These are phyloP conservation scores for Stegodyphus dumicola DNA, from an alignment of 1,140 invertebrate genomes.

Conservation along the genomic window DNA sequence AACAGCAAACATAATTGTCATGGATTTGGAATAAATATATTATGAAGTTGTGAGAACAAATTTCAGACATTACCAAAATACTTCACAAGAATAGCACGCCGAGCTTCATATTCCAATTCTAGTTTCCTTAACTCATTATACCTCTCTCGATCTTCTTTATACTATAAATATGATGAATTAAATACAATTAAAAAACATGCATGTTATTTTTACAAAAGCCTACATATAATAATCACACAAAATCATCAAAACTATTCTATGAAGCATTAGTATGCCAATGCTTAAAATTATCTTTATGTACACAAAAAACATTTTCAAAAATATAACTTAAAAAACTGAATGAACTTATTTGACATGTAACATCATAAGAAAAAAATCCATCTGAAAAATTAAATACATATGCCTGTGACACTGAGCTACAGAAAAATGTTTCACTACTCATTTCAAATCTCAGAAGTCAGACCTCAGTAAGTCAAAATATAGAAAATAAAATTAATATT, in stretches of 20 bases:
- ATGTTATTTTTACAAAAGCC: not conserved
- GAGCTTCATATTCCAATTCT: conserved; percentile 92
- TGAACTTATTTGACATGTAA: too few species aligned
- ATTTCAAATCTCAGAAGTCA: too few species aligned
- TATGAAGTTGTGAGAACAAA: not conserved
- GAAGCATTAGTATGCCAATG: not conserved
- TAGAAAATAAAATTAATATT: too few species aligned
- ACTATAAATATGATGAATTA: conserved; percentile 72
- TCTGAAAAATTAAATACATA: too few species aligned
- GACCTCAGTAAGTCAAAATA: too few species aligned
- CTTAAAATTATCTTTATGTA: not conserved
- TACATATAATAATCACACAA: not conserved
- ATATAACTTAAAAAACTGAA: too few species aligned
- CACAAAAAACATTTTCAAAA: too few species aligned
- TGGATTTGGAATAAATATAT: not conserved
- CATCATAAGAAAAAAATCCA: too few species aligned
- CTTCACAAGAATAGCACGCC: conserved; percentile 84
- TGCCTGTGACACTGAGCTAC: too few species aligned
- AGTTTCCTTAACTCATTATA: conserved; percentile 90
- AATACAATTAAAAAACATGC: not conserved
- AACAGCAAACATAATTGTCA: not conserved
- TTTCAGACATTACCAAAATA: conserved; percentile 76
- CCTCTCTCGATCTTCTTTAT: conserved; percentile 96
- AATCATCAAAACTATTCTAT: not conserved
- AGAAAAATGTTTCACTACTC: too few species aligned